A percentile compares a stretch with the other conserved stretches of the same genome.
phyloP scores from a whole-genome alignment of 1,140 invertebrate genomes.

The Microplitis demolitor region DNA sequence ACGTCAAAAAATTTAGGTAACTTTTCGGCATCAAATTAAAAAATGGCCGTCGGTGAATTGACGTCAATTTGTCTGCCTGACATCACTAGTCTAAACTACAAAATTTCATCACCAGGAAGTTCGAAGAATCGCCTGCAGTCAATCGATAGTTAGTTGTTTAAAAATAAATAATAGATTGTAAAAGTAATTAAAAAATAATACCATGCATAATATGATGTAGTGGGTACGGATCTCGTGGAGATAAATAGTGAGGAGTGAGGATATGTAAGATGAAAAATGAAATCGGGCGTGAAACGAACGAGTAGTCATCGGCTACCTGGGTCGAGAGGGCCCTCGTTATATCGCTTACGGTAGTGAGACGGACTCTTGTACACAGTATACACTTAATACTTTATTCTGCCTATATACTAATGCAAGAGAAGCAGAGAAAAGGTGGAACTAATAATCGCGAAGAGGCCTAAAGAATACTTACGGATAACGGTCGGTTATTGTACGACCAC shows the following conservation, averaged over 20 bases:
- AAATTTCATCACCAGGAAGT: background rate
- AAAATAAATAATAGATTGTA: too few species aligned
- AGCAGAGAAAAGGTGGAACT: conserved; percentile 26
- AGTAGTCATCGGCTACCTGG: conserved; percentile 29
- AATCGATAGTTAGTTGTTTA: too few species aligned
- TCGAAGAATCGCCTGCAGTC: too few species aligned
- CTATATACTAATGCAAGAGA: background rate
- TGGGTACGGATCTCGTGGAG: conserved; percentile 1
- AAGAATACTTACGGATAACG: conserved; percentile 1
- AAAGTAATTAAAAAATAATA: conserved; percentile 17
- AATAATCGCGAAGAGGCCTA: conserved; percentile 20
- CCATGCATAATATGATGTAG: background rate
- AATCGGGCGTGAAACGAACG: conserved; percentile 36
- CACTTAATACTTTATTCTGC: too few species aligned
- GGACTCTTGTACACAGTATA: background rate
- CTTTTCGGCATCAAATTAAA: too few species aligned
- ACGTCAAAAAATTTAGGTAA: too few species aligned
- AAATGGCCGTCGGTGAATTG: too few species aligned
- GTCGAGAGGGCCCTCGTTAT: conserved; percentile 32
- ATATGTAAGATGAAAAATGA: conserved; percentile 29
- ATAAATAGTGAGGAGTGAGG: conserved; percentile 19
- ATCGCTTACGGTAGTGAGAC: conserved; percentile 33
- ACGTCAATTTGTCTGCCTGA: too few species aligned
- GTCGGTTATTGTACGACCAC: conserved; percentile 5
- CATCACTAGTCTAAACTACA: background rate